Conservation (phyloP, 1,140 invertebrate genomes). For the Planococcus citri region DNA sequence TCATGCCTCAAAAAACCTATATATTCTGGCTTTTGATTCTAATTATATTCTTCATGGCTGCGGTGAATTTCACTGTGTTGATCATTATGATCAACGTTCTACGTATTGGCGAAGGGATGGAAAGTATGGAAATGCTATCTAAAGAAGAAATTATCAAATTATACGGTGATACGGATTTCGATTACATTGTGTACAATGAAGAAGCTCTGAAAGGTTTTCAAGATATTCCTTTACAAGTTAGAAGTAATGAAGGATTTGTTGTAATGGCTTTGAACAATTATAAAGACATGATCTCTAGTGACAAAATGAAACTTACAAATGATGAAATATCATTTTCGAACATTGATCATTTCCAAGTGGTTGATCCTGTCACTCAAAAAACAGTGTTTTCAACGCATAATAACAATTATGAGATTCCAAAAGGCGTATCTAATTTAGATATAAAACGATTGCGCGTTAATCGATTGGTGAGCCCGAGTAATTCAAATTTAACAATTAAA, state of each 20-base stretch:
- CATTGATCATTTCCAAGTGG: conserved; percentile 52
- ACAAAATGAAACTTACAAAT: conserved; percentile 27
- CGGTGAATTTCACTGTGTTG: background rate
- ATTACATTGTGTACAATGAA: conserved; percentile 40
- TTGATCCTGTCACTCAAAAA: conserved; percentile 46
- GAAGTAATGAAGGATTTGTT: conserved; percentile 47
- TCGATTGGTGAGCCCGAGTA: conserved; percentile 56
- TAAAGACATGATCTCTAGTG: conserved; percentile 41
- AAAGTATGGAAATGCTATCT: conserved; percentile 70
- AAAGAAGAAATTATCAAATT: conserved; percentile 65
- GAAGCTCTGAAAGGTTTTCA: conserved; percentile 56
- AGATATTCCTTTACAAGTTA: conserved; percentile 55
- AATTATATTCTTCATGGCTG: conserved; percentile 4
- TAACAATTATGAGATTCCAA: conserved; percentile 56
- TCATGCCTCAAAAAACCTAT: conserved; percentile 10
- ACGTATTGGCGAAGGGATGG: conserved; percentile 59
- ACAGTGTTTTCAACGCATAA: conserved; percentile 59
- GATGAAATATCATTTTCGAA: conserved; percentile 52
- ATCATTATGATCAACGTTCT: conserved; percentile 37
- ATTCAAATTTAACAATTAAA: conserved; percentile 49
- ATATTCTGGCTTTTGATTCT: background rate
- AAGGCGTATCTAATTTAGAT: conserved; percentile 50
- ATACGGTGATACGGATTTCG: conserved; percentile 63
- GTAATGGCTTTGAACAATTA: conserved; percentile 24
- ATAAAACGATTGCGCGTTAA: conserved; percentile 54